A percentile compares a stretch with the other conserved stretches of the same genome.
Evolutionary conservation across 2,888 invertebrate genomes (phyloP).

Genomic region (Lasioglossum lativentre): DNA sequence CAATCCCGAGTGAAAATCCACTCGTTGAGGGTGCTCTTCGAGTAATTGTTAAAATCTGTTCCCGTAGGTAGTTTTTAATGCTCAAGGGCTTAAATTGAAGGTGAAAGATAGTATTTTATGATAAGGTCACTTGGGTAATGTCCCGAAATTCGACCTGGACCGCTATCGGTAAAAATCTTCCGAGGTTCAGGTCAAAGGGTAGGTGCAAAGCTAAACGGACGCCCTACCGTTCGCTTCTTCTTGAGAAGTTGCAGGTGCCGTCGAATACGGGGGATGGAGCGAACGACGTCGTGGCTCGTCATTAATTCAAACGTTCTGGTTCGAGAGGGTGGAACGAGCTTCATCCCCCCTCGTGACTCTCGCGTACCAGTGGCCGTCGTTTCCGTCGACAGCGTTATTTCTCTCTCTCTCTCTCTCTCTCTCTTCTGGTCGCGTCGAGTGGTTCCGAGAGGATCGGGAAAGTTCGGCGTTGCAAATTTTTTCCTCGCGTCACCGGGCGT

Average conservation of each 20-base stretch:
- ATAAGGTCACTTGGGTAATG: no score
- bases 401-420: not conserved
- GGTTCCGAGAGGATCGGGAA: constrained; percentile 4
- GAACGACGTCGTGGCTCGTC: constrained; percentile 10
- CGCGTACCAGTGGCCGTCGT: not conserved
- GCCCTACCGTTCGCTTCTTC: constrained; percentile 11
- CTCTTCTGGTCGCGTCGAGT: constrained; percentile 25
- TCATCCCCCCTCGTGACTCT: not conserved
- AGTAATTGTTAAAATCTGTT: no score
- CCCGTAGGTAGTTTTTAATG: no score
- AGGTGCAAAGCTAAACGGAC: not conserved
- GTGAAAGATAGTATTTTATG: not conserved
- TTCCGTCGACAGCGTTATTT: constrained; percentile 32
- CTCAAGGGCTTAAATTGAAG: no score
- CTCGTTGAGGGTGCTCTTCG: no score
- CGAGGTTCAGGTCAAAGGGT: not conserved
- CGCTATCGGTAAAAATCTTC: not conserved
- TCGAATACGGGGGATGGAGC: not conserved
- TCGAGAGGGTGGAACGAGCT: constrained; percentile 1
- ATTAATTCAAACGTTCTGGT: constrained; percentile 43
- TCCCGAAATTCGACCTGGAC: not conserved
- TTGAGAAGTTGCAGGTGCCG: constrained; percentile 19
- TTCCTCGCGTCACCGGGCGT: not conserved
- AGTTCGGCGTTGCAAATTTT: constrained; percentile 47
- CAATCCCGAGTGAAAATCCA: no score